Evolutionary conservation across 2,888 invertebrate genomes (phyloP).

Genomic region (Drosophila antonietae): DNA sequence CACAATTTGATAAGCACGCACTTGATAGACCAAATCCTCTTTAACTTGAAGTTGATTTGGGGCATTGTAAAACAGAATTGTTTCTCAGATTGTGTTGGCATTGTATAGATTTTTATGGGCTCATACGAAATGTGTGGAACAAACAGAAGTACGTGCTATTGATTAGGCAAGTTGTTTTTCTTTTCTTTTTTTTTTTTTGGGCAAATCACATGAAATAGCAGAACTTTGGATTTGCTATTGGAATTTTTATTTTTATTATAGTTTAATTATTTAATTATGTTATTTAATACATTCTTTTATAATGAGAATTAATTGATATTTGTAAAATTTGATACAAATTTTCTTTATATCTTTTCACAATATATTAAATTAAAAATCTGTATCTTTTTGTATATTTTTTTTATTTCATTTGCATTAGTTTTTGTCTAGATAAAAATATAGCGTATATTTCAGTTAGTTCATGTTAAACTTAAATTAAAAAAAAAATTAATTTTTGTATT

Average conservation of each 20-base stretch:
- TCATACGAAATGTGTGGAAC: no score
- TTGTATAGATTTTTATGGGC: constrained; percentile 25
- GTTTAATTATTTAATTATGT: neutral
- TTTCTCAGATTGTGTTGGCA: constrained; percentile 18
- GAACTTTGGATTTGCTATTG: neutral
- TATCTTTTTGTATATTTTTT: no score
- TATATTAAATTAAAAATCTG: no score
- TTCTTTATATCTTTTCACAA: no score
- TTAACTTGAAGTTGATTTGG: neutral
- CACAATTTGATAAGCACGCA: constrained; percentile 40
- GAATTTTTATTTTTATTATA: neutral
- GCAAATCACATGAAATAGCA: neutral
- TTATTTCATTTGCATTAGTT: no score
- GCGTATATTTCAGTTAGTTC: no score
- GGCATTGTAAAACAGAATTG: constrained; percentile 21
- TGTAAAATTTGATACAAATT: no score
- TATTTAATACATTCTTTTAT: neutral
- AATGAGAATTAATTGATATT: no score
- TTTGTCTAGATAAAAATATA: no score
- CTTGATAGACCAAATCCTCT: constrained; percentile 5
- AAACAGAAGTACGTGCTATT: constrained; percentile 1
- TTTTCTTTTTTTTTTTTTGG: neutral
- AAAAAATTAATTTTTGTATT: no score
- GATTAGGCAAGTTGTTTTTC: neutral
- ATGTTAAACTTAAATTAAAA: no score